Base-by-base conservation (phyloP, 2,113 vertebrate species). In the Silurus asotus region DNA sequence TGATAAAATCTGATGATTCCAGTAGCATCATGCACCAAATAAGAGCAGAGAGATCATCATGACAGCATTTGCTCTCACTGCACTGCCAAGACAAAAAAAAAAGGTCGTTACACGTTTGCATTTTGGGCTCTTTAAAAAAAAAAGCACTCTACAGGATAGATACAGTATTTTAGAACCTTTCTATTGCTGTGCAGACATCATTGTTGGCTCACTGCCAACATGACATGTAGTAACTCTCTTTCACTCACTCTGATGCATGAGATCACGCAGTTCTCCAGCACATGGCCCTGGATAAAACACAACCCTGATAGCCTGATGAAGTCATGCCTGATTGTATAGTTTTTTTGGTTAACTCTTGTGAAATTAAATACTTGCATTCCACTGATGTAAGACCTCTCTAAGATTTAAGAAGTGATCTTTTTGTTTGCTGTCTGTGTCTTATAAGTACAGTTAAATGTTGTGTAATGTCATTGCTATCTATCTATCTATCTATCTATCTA, bases 1-100 rank as follows among this genome's bases (percentile, higher is more conserved):
- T 87, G 89, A 92, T 90, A 89, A 90, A 89, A 88, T 82, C 88
- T 67, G 6, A 77, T 86, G 81, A 65, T 84, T 91, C 51, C 80
- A 89, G 83, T 86, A 88, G 89, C 83, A 56, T 82, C 49, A n/a
- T 28, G 58, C 81, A 88, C 87, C 90, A 85, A 87, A 86, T 69
- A 59, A 86, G 88, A 85, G 78, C 49, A 70, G 59, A 28, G 59
- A 65, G 37, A 11, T 78, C 11, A 45, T 72, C 62, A 45, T 84
- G 55, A 62, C 56, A 48, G 48, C 55, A 20, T 62, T 81, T 51
- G 37, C n/a, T 61, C 13, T 15, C 37, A 51, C 56, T 62, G 45
- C 8, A 72, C 13, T 49, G 62, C 49, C 25, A 69, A 85, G 62
- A 28, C 62, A 59, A 74, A 19, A 28, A 51, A 37, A 10, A 10